Percentiles rank a stretch among this genome's conserved stretches.
Evolutionary conservation across 2,888 invertebrate species (phyloP).

Genomic region (Odontomyia ornata): DNA sequence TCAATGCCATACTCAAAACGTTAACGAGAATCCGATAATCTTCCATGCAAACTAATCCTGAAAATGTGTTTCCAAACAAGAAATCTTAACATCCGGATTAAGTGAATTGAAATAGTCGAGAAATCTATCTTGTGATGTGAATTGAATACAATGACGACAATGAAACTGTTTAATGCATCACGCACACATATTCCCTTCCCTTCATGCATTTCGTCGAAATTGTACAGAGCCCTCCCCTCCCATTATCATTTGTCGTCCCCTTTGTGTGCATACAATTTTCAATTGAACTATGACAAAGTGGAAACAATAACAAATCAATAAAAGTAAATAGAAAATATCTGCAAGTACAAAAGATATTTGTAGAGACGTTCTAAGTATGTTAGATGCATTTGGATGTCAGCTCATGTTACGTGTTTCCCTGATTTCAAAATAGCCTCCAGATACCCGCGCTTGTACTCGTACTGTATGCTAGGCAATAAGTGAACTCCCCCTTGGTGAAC

Average conservation of each 20-base stretch:
- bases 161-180: constrained; percentile 19
- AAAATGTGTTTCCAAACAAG: constrained; percentile 47
- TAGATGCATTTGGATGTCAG: constrained; percentile 32
- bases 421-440: constrained; percentile 8
- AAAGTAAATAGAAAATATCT: constrained; percentile 15
- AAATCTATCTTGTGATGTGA: not conserved
- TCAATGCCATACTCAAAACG: too few species aligned
- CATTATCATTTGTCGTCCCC: not conserved
- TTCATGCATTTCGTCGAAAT: too few species aligned
- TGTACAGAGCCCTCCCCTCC: not conserved
- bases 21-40: constrained; percentile 46
- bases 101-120: constrained; percentile 33
- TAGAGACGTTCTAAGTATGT: not conserved
- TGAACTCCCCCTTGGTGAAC: not conserved
- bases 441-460: not conserved
- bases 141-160: not conserved
- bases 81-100: constrained; percentile 49
- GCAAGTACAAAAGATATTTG: not conserved
- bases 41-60: constrained; percentile 46
- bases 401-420: constrained; percentile 29
- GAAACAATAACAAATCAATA: constrained; percentile 43
- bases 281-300: constrained; percentile 29
- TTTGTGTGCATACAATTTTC: not conserved
- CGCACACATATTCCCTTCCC: too few species aligned
- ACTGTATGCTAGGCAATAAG: not conserved